Percentiles rank a stretch among this genome's conserved stretches.
Conservation (phyloP, 2,888 invertebrate species). For the Gari tellinella region DNA sequence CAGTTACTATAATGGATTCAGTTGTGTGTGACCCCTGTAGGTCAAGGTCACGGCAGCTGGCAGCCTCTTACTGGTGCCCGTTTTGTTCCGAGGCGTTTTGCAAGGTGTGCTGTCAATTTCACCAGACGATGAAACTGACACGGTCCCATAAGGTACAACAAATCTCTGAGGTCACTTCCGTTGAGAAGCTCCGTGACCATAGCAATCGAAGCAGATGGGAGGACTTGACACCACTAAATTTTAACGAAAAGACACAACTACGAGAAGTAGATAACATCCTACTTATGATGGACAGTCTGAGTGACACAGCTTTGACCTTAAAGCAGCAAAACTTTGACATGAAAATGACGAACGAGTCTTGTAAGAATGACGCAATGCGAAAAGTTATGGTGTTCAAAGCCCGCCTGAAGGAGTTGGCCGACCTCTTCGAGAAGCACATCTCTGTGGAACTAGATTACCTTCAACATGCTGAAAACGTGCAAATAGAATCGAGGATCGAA, state of each 20-base stretch:
- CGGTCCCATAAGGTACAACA: slow-evolving; percentile 44
- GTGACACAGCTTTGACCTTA: slow-evolving; percentile 51
- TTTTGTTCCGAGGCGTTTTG: slow-evolving; percentile 56
- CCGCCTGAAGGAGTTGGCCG: slow-evolving; percentile 52
- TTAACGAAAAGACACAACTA: slow-evolving; percentile 57
- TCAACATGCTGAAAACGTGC: slow-evolving; percentile 45
- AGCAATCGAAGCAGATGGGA: slow-evolving; percentile 20
- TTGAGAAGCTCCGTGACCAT: slow-evolving; percentile 15
- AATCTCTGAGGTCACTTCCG: slow-evolving; percentile 19
- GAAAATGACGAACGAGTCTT: slow-evolving; percentile 55
- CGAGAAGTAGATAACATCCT: slow-evolving; percentile 53
- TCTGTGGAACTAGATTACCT: slow-evolving; percentile 45
- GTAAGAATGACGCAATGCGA: slow-evolving; percentile 48
- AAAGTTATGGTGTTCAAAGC: slow-evolving; percentile 49
- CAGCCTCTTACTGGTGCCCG: slow-evolving; percentile 56
- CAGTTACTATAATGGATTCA: slow-evolving; percentile 22
- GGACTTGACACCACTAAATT: slow-evolving; percentile 35
- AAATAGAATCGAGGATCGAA: slow-evolving; percentile 54
- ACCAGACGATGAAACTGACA: slow-evolving; percentile 61
- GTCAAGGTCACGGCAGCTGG: slow-evolving; percentile 41
- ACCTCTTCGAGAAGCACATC: slow-evolving; percentile 55
- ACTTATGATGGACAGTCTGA: slow-evolving; percentile 44
- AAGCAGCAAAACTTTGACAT: slow-evolving; percentile 59
- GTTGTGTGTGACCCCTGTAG: slow-evolving; percentile 54
- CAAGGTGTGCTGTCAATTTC: slow-evolving; percentile 57